Evolutionary conservation across 2,797 vertebrate species (phyloP), one percentile per base, ranked within the genome.

Genomic region (Cephalopachus bancanus): DNA sequence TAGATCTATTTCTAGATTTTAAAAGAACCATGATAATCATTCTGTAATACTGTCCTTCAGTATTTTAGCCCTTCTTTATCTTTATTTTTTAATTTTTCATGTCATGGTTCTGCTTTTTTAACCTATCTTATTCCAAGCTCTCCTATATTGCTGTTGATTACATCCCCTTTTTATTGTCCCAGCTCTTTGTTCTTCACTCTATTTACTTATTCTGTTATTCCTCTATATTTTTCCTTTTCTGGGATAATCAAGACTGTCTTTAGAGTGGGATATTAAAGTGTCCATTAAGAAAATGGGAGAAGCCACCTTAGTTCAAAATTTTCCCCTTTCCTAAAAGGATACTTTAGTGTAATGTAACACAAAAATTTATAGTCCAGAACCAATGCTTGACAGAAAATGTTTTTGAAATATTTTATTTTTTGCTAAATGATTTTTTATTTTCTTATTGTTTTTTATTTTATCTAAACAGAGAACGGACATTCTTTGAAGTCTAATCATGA

Each of bases 401-500:
- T 91, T 89, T 97, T 74, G 22, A 86, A 93, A 86, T 94, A 59
- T 89, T 93, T 88, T 79, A 67, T 80, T 49, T 84, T 97, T 98
- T 95, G 24, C 4, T 96, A 72, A 96, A 59, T 90, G 74, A 86
- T 93, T 95, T 93, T 98, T 89, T 93, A 96, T 90, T 96, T 96
- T 97, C 97, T 98, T 96, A 97, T 96, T 97, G 97, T 97, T 88
- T 98, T 98, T 98, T 93, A 98, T 98, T 98, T 98, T 95, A 97
- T 98, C 97, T 97, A 96, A 98, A 98, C 97, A 98, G 98, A 98
- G 95, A 97, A 95, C 74, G 97, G 96, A 97, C 93, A 83, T 98
- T 98, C 97, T 98, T 98, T 98, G 97, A 98, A 98, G 97, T 97
- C 96, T 98, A 95, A 95, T 97, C 98, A 94, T 96, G 98, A 86